Evolutionary conservation across 2,113 vertebrate genomes (phyloP).

Genomic region (Platichthys stellatus): DNA sequence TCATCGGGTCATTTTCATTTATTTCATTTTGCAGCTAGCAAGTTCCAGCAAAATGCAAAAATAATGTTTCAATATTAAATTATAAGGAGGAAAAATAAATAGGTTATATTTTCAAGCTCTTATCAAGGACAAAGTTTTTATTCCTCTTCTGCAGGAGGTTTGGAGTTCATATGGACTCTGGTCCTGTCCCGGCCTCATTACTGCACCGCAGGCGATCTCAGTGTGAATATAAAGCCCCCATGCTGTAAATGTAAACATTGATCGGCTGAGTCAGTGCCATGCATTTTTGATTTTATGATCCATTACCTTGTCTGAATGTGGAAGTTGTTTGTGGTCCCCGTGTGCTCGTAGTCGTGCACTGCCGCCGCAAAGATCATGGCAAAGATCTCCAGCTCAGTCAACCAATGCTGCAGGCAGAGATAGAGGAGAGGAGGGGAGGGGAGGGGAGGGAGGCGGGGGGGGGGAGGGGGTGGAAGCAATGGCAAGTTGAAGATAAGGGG

Average conservation of each 20-base stretch:
- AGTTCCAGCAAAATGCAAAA: no score
- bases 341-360: conserved; percentile 98
- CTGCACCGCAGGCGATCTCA: conserved; percentile 47
- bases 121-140: not conserved
- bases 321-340: conserved; percentile 99
- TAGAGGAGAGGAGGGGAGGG: not conserved
- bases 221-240: conserved; percentile 40
- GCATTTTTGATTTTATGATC: conserved; percentile 70
- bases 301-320: conserved; percentile 95
- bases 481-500: not conserved
- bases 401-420: conserved; percentile 89
- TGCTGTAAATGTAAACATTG: conserved; percentile 69
- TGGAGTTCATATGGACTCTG: conserved; percentile 37
- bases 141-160: not conserved
- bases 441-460: no score
- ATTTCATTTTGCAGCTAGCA: no score
- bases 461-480: not conserved
- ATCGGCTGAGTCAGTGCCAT: conserved; percentile 59
- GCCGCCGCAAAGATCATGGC: conserved; percentile 98
- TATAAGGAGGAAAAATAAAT: no score
- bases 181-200: conserved; percentile 28
- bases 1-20: no score
- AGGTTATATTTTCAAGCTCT: no score
- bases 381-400: conserved; percentile 98
- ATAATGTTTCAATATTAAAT: no score